These are phyloP conservation scores for Megamerina dolium DNA, from an alignment of 2,888 invertebrate genomes.

Conservation along the genomic window DNA sequence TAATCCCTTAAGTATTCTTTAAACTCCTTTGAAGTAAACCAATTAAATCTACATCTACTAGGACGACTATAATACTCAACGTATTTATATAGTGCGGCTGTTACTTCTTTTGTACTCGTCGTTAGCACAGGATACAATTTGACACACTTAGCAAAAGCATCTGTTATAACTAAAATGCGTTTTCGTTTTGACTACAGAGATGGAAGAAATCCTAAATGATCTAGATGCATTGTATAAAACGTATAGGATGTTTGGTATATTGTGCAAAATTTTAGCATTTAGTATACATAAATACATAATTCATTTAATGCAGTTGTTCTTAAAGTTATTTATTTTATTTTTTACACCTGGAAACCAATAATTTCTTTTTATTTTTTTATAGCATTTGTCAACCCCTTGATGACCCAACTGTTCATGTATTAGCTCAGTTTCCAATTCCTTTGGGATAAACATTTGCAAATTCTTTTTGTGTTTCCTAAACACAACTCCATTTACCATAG, in stretches of 20 bases:
- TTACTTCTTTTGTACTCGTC: constrained; percentile 2
- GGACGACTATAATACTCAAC: background rate
- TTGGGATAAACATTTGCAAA: background rate
- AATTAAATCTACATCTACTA: background rate
- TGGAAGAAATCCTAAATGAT: background rate
- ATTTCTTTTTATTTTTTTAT: background rate
- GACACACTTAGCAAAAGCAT: background rate
- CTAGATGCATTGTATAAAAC: background rate
- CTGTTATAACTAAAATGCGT: background rate
- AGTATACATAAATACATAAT: background rate
- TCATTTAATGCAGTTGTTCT: constrained; percentile 1
- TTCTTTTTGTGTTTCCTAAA: background rate
- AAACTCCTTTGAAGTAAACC: constrained; percentile 1
- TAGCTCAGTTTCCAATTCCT: background rate
- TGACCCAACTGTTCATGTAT: constrained; percentile 1
- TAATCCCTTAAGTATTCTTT: background rate
- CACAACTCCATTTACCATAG: background rate
- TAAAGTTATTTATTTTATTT: background rate
- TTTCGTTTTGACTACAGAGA: background rate
- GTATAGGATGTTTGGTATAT: background rate
- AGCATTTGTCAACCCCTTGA: constrained; percentile 1
- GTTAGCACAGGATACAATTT: background rate
- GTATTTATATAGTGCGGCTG: background rate
- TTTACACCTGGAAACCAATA: background rate
- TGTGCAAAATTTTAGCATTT: background rate